Percentiles rank a stretch among this genome's conserved stretches.
phyloP scores from a whole-genome alignment of 2,113 vertebrate genomes.

The Tenrec ecaudatus region DNA sequence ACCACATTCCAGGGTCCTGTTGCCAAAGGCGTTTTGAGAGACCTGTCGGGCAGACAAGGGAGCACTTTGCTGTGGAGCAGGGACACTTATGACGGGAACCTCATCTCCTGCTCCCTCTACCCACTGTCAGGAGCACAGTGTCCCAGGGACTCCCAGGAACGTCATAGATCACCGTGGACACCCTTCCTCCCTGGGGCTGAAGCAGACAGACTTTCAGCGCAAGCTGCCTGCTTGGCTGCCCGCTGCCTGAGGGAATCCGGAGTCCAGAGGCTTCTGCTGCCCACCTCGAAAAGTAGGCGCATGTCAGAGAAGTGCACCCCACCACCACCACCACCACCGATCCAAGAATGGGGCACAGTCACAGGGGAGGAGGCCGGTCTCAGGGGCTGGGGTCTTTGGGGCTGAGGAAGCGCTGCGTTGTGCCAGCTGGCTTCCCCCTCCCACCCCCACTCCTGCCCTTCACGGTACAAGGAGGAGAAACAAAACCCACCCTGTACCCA shows the following conservation, averaged over 20 bases:
- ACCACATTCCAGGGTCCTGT: slow-evolving; percentile 78
- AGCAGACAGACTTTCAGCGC: slow-evolving; percentile 73
- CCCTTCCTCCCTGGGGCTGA: slow-evolving; percentile 84
- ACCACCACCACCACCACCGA: slow-evolving; percentile 12
- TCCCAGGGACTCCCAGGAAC: slow-evolving; percentile 84
- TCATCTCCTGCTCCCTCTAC: slow-evolving; percentile 88
- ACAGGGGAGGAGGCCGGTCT: background rate
- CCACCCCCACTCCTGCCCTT: too few species aligned
- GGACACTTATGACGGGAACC: slow-evolving; percentile 86
- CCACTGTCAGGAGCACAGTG: slow-evolving; percentile 89
- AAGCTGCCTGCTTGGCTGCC: background rate
- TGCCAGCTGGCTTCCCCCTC: background rate
- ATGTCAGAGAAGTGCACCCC: background rate
- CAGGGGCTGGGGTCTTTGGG: background rate
- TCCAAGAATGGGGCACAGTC: background rate
- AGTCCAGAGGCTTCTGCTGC: slow-evolving; percentile 34
- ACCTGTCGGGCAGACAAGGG: slow-evolving; percentile 84
- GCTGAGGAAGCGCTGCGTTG: fast-evolving
- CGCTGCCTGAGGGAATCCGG: slow-evolving; percentile 65
- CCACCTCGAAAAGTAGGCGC: slow-evolving; percentile 31
- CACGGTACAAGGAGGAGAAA: background rate
- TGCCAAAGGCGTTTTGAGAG: slow-evolving; percentile 81
- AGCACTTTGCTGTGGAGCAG: slow-evolving; percentile 86
- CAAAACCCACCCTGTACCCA: background rate
- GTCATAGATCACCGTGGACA: slow-evolving; percentile 90